A percentile compares a stretch with the other conserved stretches of the same genome.
Evolutionary conservation across 2,113 vertebrate species (phyloP).

Genomic region (Nanger granti): DNA sequence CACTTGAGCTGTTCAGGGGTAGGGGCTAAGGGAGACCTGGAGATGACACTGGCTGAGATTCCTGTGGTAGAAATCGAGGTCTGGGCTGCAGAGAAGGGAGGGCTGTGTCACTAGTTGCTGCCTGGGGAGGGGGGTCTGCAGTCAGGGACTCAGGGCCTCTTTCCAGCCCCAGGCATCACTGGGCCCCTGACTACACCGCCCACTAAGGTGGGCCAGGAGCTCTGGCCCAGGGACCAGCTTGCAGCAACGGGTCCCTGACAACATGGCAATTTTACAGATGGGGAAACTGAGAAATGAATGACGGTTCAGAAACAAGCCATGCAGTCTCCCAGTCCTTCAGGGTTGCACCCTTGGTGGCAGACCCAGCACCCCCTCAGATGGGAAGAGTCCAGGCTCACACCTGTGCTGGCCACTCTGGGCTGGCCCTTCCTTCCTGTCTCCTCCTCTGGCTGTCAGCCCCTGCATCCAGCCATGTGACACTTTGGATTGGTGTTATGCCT

Average conservation of each 20-base stretch:
- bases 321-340: not conserved
- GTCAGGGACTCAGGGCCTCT: not conserved
- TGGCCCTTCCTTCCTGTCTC: not conserved
- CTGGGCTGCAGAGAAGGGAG: not conserved
- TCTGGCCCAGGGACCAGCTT: not conserved
- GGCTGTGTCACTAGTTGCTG: not conserved
- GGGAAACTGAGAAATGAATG: not conserved
- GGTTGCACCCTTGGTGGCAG: not conserved
- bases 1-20: not conserved
- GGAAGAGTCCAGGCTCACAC: not conserved
- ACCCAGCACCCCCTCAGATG: fast-evolving
- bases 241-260: fast-evolving
- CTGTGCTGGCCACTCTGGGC: fast-evolving
- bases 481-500: no score
- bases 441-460: not conserved
- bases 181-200: not conserved
- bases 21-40: not conserved
- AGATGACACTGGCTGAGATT: not conserved
- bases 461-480: fast-evolving
- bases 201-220: not conserved
- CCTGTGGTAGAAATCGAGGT: not conserved
- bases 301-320: fast-evolving
- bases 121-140: not conserved
- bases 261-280: not conserved
- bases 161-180: no score